These are phyloP conservation scores for Luperina nickerlii DNA, from an alignment of 2,888 invertebrate genomes.

Conservation along the genomic window DNA sequence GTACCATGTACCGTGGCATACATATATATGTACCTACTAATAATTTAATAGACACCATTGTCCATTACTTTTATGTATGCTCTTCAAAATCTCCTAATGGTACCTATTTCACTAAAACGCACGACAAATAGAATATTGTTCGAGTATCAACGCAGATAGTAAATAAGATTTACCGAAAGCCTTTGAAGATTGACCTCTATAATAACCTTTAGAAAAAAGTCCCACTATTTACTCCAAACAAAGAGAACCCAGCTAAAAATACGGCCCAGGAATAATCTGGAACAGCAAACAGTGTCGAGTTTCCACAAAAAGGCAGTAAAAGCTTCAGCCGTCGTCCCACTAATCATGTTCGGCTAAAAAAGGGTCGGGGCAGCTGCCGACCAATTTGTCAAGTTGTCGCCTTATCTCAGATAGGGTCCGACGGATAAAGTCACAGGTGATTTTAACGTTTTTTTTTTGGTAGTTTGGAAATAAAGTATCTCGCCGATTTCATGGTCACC, in stretches of 20 bases:
- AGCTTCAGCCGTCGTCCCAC: slow-evolving; percentile 39
- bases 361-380: slow-evolving; percentile 49
- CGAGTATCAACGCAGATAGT: slow-evolving; percentile 3
- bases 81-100: not conserved
- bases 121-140: slow-evolving; percentile 11
- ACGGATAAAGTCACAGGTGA: slow-evolving; percentile 50
- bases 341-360: slow-evolving; percentile 59
- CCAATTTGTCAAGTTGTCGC: slow-evolving; percentile 65
- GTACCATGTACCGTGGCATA: too few species aligned
- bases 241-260: slow-evolving; percentile 39
- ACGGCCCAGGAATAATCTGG: slow-evolving; percentile 42
- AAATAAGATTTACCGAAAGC: slow-evolving; percentile 29
- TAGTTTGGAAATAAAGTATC: not conserved
- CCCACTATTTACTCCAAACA: slow-evolving; percentile 21
- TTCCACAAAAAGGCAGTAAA: slow-evolving; percentile 55
- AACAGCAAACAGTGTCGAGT: slow-evolving; percentile 50
- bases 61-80: too few species aligned
- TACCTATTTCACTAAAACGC: not conserved
- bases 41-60: too few species aligned
- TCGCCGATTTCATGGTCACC: not conserved
- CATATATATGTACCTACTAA: too few species aligned
- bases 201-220: slow-evolving; percentile 17
- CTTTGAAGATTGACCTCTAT: slow-evolving; percentile 6
- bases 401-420: slow-evolving; percentile 53
- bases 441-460: slow-evolving; percentile 25